Base-by-base conservation (phyloP, 2,888 invertebrate genomes). In the Hirudinaria manillensis region DNA sequence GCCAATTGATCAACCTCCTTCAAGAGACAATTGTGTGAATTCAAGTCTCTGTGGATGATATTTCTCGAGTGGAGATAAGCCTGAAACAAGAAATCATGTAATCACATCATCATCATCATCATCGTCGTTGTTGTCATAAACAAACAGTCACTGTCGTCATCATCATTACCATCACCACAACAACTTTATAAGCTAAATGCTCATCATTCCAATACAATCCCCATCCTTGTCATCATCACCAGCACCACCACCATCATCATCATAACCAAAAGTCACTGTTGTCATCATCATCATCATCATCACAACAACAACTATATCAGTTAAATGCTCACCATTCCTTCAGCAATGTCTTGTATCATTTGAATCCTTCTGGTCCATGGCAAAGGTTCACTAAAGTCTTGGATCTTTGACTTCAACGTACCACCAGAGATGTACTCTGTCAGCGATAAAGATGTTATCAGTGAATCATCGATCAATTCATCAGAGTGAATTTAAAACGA, bases 1-100 rank as follows among this genome's bases (percentile, higher is more conserved):
- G n/a, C n/a, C n/a, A n/a, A n/a, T n/a, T n/a, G n/a, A n/a, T n/a
- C 1, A 82, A 90, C 90, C 87, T 92, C 92, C 82, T 93, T 88
- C 71, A 95, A 92, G 80, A 96, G 89, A 85, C 95, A 96, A 88
- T 96, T 96, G 86, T 94, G 91, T 34, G 95, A 95, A 88, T 95
- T 96, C 83, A 96, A 89, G 88, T 96, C 96, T 74, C 94, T 87
- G 87, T 96, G 96, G 80, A 96, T 95, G 79, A 96, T 93, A 86
- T 93, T 93, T 91, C 91, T 91, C 80, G 93, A 92, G 87, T 96
- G 96, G 77, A 96, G 88, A 87, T 96, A 96, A 19, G 82, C 81
- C 86, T 86, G 80, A 45, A 45, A 16, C 1, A 10, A 45, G 45
- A 4, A 53, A 7, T 45, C 16, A 1, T 45, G 16, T 16, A 45